phyloP scores from a whole-genome alignment of 2,888 invertebrate genomes.

The Brenthis ino region DNA sequence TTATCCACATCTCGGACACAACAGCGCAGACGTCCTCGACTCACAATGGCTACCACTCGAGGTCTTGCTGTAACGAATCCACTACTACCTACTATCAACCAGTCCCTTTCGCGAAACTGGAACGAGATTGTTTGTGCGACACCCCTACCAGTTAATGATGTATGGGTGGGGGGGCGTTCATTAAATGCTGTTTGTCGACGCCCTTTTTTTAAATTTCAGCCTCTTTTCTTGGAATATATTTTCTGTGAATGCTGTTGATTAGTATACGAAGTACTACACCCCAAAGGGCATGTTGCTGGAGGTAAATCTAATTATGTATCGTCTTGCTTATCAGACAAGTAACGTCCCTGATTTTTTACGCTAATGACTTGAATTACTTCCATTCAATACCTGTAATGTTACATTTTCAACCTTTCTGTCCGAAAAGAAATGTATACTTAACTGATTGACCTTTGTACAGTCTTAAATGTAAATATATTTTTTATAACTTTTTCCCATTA shows the following conservation, averaged over 20 bases:
- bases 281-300: constrained; percentile 41
- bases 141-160: constrained; percentile 75
- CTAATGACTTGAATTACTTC: constrained; percentile 41
- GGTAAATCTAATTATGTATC: constrained; percentile 46
- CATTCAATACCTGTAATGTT: constrained; percentile 34
- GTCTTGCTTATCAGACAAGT: constrained; percentile 43
- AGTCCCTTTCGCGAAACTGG: constrained; percentile 73
- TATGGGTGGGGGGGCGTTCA: constrained; percentile 65
- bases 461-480: constrained; percentile 22
- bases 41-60: constrained; percentile 78
- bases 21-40: constrained; percentile 76
- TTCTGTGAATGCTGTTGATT: constrained; percentile 49
- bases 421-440: constrained; percentile 25
- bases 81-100: constrained; percentile 72
- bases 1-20: constrained; percentile 80
- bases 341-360: constrained; percentile 40
- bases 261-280: constrained; percentile 44
- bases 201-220: constrained; percentile 53
- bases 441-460: constrained; percentile 40
- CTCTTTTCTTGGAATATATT: constrained; percentile 47
- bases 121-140: constrained; percentile 76
- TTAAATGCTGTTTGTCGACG: constrained; percentile 65
- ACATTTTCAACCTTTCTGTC: constrained; percentile 16
- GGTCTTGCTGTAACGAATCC: constrained; percentile 78
- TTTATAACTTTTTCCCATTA: constrained; percentile 35